Evolutionary conservation across 2,113 vertebrate species (phyloP), one percentile per base, ranked within the genome.

Genomic region (Mionectes macconnelli): DNA sequence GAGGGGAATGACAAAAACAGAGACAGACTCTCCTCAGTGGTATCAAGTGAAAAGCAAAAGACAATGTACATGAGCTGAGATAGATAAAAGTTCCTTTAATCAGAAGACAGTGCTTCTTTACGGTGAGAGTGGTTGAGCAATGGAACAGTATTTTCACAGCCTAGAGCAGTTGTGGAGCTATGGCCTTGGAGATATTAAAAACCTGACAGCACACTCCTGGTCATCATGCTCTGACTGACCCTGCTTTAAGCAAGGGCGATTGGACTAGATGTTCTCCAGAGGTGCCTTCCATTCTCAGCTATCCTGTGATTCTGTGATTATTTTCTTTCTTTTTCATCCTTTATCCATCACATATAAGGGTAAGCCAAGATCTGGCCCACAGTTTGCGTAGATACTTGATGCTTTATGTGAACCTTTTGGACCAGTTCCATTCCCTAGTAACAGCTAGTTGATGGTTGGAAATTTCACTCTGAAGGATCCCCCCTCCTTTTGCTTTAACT

Each of bases 151-250:
- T 74, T 59, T 77, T 19, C 49, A 76, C 57, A 81, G 8, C 23
- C 8, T 42, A 23, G 25, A 63, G 20, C 55, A 14, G 4, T 4
- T 64, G 20, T 76, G 75, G 24, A 35, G 10, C 16, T 39, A 53
- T 3, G 8, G 31, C 35, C 42, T 47, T 62, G 39, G 37, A 67
- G 23, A 30, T 82, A 35, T 12, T 39, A 27, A 78, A 69, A 70
- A 31, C 22, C 16, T 49, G 31, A 37, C 24, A 64, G 3, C 14
- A 42, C 5, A 49, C 14, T 70, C 42, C 37, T 66, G 22, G n/a
- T 16, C 50, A 49, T 49, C 0, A 0, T 35, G 37, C 3, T 78
- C 9, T 53, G 30, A 12, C 17, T 90, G 66, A 49, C 1, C 8
- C 8, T 44, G 23, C 31, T 88, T 74, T 85, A 62, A 52, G 40